Evolutionary conservation across 1,140 invertebrate genomes (phyloP).

Genomic region (Drosophila baimaii): DNA sequence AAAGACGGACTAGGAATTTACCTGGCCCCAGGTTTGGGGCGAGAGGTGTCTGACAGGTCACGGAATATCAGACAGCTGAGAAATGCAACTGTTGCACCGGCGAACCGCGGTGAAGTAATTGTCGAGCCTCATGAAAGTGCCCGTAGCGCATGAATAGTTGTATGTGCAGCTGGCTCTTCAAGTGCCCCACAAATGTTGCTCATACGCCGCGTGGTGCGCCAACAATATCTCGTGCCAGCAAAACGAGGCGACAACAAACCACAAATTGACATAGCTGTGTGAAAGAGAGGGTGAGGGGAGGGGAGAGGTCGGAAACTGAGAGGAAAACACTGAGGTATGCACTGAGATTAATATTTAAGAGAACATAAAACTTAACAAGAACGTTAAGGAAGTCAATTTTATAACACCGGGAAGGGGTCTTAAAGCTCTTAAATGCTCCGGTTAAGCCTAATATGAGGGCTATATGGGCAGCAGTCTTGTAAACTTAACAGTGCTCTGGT

Average conservation of each 20-base stretch:
- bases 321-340: not conserved
- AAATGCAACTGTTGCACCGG: slow-evolving; percentile 37
- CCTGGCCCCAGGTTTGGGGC: not conserved
- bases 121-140: slow-evolving; percentile 22
- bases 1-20: slow-evolving; percentile 3
- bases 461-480: too few species aligned
- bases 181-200: slow-evolving; percentile 40
- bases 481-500: too few species aligned
- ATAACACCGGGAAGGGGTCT: not conserved
- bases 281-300: not conserved
- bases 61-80: slow-evolving; percentile 13
- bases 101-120: slow-evolving; percentile 31
- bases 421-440: not conserved
- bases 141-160: slow-evolving; percentile 40
- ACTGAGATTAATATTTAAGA: not conserved
- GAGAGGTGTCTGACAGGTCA: slow-evolving; percentile 27
- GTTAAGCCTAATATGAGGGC: not conserved
- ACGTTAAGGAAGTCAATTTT: not conserved
- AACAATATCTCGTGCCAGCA: slow-evolving; percentile 26
- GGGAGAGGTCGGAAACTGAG: not conserved
- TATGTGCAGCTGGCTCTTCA: slow-evolving; percentile 21
- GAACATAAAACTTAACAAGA: not conserved
- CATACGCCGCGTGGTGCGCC: slow-evolving; percentile 35
- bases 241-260: slow-evolving; percentile 35
- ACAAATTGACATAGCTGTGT: slow-evolving; percentile 44